Evolutionary conservation across 2,797 vertebrate genomes (phyloP).

Genomic region (Sandelia bainsii): DNA sequence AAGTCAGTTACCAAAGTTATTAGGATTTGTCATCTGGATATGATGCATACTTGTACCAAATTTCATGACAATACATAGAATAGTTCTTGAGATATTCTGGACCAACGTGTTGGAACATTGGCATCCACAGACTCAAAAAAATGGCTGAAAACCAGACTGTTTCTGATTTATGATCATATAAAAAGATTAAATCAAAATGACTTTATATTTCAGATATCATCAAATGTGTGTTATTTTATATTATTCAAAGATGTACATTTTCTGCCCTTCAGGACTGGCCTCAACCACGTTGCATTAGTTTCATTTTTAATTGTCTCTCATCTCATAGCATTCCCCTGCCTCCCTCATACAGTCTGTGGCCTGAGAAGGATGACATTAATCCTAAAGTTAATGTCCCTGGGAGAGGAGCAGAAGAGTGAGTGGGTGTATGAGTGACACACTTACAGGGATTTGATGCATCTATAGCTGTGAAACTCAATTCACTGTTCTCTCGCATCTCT

Average conservation of each 20-base stretch:
- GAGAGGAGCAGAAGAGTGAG: conserved; percentile 40
- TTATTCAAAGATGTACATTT: not conserved
- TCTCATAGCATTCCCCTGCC: not conserved
- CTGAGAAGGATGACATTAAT: conserved; percentile 64
- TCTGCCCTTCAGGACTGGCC: not conserved
- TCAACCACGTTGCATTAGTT: conserved; percentile 29
- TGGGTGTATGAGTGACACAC: conserved; percentile 70
- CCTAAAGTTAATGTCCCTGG: conserved; percentile 63
- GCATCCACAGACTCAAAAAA: not conserved
- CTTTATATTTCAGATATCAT: not conserved
- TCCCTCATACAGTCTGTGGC: conserved; percentile 29
- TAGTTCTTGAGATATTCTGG: not conserved
- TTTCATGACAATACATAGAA: not conserved
- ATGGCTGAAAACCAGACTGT: too few relatives aligned
- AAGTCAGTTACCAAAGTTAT: too few relatives aligned
- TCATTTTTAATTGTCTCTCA: conserved; percentile 32
- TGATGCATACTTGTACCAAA: not conserved
- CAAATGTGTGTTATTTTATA: not conserved
- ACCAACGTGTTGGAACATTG: not conserved
- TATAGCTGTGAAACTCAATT: conserved; percentile 51
- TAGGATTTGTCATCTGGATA: not conserved
- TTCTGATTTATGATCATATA: not conserved
- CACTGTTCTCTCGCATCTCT: conserved; percentile 35
- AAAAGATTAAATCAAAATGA: not conserved
- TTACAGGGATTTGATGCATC: conserved; percentile 62